These are phyloP conservation scores for Synergus itoensis DNA, from an alignment of 2,888 invertebrate genomes.

Conservation along the genomic window DNA sequence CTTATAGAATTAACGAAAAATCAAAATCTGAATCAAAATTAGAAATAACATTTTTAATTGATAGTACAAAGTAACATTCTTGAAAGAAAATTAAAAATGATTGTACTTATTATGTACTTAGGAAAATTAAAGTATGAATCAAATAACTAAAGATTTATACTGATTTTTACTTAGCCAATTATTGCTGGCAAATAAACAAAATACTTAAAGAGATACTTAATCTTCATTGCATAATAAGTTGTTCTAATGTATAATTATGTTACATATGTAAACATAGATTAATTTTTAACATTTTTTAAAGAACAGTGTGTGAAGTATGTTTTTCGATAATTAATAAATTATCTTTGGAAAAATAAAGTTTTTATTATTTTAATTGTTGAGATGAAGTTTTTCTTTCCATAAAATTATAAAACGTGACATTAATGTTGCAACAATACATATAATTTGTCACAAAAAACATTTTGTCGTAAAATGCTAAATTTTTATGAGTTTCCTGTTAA, in stretches of 20 bases:
- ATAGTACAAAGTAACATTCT: neutral
- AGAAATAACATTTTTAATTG: neutral
- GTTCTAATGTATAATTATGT: neutral
- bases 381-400: too few species aligned
- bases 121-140: neutral
- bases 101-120: neutral
- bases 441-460: too few species aligned
- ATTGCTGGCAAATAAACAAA: neutral
- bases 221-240: neutral
- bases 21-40: neutral
- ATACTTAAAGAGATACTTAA: slow-evolving; percentile 7
- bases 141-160: neutral
- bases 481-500: too few species aligned
- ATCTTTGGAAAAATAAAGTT: neutral
- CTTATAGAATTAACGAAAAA: neutral
- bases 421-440: too few species aligned
- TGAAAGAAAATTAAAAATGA: neutral
- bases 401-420: too few species aligned
- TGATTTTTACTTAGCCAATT: neutral
- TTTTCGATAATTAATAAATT: neutral
- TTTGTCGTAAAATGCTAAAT: too few species aligned
- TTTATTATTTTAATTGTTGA: too few species aligned
- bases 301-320: neutral
- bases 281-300: neutral
- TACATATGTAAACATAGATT: neutral